Evolutionary conservation across 2,113 vertebrate species (phyloP).

Genomic region (Phalacrocorax pelagicus): DNA sequence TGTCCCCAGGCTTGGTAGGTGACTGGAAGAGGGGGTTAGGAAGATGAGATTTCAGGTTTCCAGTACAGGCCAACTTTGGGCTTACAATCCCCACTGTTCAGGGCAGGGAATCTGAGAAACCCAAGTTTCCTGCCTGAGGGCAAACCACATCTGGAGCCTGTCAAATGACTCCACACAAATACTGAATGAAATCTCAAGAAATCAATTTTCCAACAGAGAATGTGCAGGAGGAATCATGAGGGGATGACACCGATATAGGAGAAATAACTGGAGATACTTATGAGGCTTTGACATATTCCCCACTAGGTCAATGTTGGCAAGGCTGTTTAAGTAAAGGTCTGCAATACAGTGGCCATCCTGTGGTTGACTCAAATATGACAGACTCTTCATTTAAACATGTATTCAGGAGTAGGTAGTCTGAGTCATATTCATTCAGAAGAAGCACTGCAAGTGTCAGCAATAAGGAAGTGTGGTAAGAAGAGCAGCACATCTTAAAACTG

Average conservation of each 20-base stretch:
- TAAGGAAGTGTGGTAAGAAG: not conserved
- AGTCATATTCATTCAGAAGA: not conserved
- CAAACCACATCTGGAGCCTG: not conserved
- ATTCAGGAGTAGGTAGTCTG: rapidly evolving
- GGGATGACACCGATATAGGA: not conserved
- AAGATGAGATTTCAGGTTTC: not conserved
- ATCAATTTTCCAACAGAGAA: not conserved
- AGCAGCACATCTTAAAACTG: not conserved
- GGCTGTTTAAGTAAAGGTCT: not conserved
- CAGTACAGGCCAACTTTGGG: not conserved
- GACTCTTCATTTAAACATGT: rapidly evolving
- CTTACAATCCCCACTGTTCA: not conserved
- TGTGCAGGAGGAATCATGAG: rapidly evolving
- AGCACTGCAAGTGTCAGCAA: not conserved
- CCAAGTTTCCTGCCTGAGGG: not conserved
- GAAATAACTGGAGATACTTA: not conserved
- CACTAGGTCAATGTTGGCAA: not conserved
- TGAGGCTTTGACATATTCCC: not conserved
- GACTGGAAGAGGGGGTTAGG: not conserved
- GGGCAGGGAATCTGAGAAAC: not conserved
- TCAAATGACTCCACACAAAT: not conserved
- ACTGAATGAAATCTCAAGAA: not conserved
- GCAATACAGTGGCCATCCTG: rapidly evolving
- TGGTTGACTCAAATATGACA: not conserved
- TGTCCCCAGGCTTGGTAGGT: not conserved